Evolutionary conservation across 1,140 invertebrate species (phyloP), one percentile per base, ranked within the genome.

Genomic region (Antheraea mylitta): DNA sequence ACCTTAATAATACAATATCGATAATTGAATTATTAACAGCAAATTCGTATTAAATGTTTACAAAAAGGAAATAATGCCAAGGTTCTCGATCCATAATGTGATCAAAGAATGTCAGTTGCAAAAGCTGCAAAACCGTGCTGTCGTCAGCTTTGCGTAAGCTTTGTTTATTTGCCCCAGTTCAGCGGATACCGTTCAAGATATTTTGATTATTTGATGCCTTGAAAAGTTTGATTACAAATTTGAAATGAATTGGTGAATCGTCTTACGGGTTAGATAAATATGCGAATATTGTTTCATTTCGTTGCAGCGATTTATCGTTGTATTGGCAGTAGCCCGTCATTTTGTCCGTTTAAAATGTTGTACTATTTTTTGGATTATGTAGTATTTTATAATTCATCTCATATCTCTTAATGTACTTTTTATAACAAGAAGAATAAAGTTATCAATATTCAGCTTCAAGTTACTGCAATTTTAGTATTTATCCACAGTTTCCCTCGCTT

Each of bases 91-190:
- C 0, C 16, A n/a, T 53, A 53, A 53, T 53, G 45, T 53, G 16
- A 53, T 53, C 45, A 53, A 53, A 53, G 45, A 53, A 53, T 53
- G 45, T 53, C 45, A 53, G 45, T 53, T 53, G 45, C 45, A 53
- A 53, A 53, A 53, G 45, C 45, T 53, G 45, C 45, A 53, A 53
- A 9, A 53, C 11, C 5, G 45, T 6, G 16, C 45, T n/a, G 45
- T 53, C 45, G 45, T 53, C 45, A 53, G 45, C 10, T 53, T 53
- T 53, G 45, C 45, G 16, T 53, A 53, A 53, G 45, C 45, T 53
- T 53, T 53, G 45, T 53, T 53, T 53, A 53, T 53, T 16, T 53
- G 45, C 13, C 45, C 45, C 45, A 53, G 45, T 53, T 53, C 45
- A 53, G 5, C 16, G 45, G 16, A 53, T 53, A 13, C 11, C 16